phyloP scores from a whole-genome alignment of 37 sponge, comb jelly and placozoan genomes.

The Spongilla lacustris region DNA sequence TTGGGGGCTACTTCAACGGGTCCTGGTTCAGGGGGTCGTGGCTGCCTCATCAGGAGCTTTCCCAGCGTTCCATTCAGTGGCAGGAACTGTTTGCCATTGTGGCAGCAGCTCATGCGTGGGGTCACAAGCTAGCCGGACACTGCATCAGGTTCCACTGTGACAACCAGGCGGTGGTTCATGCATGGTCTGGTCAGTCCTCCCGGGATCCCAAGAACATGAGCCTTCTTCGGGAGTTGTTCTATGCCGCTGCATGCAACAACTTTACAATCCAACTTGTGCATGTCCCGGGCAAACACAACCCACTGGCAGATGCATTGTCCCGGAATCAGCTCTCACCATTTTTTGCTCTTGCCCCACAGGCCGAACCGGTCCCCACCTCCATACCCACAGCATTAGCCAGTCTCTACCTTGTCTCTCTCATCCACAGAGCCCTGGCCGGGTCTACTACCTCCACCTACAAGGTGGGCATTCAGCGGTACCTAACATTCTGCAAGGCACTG shows the following conservation, averaged over 20 bases:
- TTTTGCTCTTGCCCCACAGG: conserved; percentile 36
- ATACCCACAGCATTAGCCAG: conserved; percentile 25
- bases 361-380: conserved; percentile 16
- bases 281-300: conserved; percentile 24
- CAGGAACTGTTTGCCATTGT: conserved; percentile 47
- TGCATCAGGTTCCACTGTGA: conserved; percentile 40
- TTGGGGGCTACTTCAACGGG: conserved; percentile 33
- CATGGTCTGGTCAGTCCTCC: conserved; percentile 29
- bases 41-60: conserved; percentile 19
- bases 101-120: conserved; percentile 37
- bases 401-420: neutral
- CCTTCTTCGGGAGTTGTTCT: conserved; percentile 19
- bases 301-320: conserved; percentile 49
- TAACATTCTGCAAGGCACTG: conserved; percentile 2
- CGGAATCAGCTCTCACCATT: conserved; percentile 12
- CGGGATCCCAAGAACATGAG: conserved; percentile 26
- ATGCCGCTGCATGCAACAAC: conserved; percentile 14
- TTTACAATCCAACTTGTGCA: conserved; percentile 13
- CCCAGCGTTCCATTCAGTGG: conserved; percentile 26
- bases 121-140: neutral
- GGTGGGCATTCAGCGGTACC: conserved; percentile 14
- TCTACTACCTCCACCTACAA: conserved; percentile 34
- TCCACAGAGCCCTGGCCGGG: conserved; percentile 2
- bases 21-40: conserved; percentile 13
- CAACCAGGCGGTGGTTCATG: conserved; percentile 35